Conservation (phyloP, 2,888 invertebrate genomes). For the Leptarthrus brevirostris region DNA sequence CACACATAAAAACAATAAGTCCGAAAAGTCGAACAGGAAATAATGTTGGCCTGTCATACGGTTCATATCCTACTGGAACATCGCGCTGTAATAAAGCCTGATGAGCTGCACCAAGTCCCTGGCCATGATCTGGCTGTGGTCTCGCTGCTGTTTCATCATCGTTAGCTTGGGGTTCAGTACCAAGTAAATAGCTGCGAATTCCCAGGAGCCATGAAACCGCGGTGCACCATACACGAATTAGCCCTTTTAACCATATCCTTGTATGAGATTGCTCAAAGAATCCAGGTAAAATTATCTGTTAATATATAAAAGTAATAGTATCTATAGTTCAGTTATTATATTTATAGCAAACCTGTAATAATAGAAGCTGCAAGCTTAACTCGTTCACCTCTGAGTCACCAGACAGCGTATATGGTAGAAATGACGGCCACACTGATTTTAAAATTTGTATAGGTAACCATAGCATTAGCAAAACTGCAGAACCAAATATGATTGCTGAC, state of each 20-base stretch:
- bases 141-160: constrained; percentile 59
- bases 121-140: constrained; percentile 64
- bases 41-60: constrained; percentile 86
- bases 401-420: constrained; percentile 94
- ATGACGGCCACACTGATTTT: constrained; percentile 82
- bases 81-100: constrained; percentile 89
- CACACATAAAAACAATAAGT: constrained; percentile 81
- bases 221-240: constrained; percentile 88
- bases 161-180: constrained; percentile 71
- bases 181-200: constrained; percentile 89
- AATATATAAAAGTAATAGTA: constrained; percentile 28
- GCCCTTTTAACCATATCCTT: constrained; percentile 91
- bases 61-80: constrained; percentile 87
- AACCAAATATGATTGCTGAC: constrained; percentile 95
- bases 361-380: constrained; percentile 89
- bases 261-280: constrained; percentile 97
- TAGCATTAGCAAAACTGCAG: constrained; percentile 93
- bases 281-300: constrained; percentile 90
- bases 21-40: constrained; percentile 78
- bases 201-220: constrained; percentile 86
- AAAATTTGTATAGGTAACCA: constrained; percentile 94
- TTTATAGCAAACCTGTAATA: constrained; percentile 76
- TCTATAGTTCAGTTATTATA: neutral
- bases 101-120: constrained; percentile 82
- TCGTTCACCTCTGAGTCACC: constrained; percentile 92